Base-by-base conservation (phyloP, 1,140 invertebrate species). In the Drosophila sulfurigaster region DNA sequence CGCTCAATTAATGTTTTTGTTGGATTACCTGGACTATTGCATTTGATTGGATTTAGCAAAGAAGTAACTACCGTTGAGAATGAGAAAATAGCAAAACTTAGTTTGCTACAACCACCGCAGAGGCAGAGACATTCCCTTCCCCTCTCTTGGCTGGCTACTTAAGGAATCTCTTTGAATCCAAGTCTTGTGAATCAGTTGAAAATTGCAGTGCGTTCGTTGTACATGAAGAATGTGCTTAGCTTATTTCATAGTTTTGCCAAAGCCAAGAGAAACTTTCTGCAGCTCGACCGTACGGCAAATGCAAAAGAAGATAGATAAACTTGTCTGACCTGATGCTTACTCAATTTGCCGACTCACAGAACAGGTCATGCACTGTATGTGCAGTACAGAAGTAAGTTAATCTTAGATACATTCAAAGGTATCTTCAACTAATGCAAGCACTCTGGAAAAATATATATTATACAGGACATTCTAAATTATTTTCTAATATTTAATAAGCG, bases 91-190 rank as follows among this genome's bases (percentile, higher is more conserved):
- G 46, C 20, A 30, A 15, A 65, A 45, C 35, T 43, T 3, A n/a
- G 25, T 60, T 62, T 52, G 11, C 35, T 52, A 41, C 10, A 15
- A 49, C 49, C 62, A 56, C 49, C 62, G 46, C 62, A 64, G 20
- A 30, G 25, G 38, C 65, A 51, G 32, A 69, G 38, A 54, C 67
- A 63, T 8, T 8, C 10, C 8, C 13, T 13, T 64, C 1, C 49
- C 8, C 13, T 25, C 20, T 3, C 20, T 25, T 3, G 20, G 3
- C 13, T 8, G 49, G 38, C 67, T 45, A 46, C 38, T 35, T 16
- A 48, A 46, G 41, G 59, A 63, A 63, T 70, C 67, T 63, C 59
- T 70, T 70, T 70, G 67, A 56, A 38, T 3, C 49, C 3, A 52
- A 70, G 67, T 54, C 35, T 54, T 54, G 58, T 54, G 49, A 25